phyloP scores from a whole-genome alignment of 2,797 vertebrate species.

The Sebastes kiyomatsui region DNA sequence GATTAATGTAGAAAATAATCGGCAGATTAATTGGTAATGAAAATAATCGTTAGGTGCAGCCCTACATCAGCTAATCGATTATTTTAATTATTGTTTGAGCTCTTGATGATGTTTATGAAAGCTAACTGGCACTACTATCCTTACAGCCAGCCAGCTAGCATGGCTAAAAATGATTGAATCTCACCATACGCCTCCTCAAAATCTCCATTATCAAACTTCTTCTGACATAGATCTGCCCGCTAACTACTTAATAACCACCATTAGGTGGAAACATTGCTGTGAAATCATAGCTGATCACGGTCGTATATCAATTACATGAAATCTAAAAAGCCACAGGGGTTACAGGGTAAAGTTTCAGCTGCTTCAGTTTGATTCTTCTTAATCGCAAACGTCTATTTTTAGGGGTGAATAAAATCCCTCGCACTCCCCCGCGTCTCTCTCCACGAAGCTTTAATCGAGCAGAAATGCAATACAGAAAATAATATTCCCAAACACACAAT shows the following conservation, averaged over 20 bases:
- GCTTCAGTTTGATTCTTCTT: slow-evolving; percentile 3
- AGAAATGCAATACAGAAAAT: slow-evolving; percentile 31
- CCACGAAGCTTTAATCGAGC: slow-evolving; percentile 26
- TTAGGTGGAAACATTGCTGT: neutral
- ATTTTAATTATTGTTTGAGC: neutral
- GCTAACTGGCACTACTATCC: neutral
- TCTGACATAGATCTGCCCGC: neutral
- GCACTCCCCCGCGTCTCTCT: neutral
- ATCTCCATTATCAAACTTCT: neutral
- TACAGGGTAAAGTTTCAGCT: neutral
- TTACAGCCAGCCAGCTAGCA: neutral
- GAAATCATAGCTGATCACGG: neutral
- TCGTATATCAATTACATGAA: neutral
- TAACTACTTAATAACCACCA: neutral
- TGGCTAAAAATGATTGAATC: neutral
- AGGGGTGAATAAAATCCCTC: slow-evolving; percentile 13
- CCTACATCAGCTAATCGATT: rapidly evolving
- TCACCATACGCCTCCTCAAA: neutral
- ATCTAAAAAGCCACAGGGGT: neutral
- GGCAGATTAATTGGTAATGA: no score
- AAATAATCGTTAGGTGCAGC: rapidly evolving
- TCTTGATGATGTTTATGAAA: neutral
- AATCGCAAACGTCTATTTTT: slow-evolving; percentile 27
- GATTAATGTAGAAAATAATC: no score
- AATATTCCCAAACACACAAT: slow-evolving; percentile 38